A percentile compares a stretch with the other conserved stretches of the same genome.
phyloP scores from a whole-genome alignment of 2,888 invertebrate genomes.

The Kuschelorhynchus macadamiae region DNA sequence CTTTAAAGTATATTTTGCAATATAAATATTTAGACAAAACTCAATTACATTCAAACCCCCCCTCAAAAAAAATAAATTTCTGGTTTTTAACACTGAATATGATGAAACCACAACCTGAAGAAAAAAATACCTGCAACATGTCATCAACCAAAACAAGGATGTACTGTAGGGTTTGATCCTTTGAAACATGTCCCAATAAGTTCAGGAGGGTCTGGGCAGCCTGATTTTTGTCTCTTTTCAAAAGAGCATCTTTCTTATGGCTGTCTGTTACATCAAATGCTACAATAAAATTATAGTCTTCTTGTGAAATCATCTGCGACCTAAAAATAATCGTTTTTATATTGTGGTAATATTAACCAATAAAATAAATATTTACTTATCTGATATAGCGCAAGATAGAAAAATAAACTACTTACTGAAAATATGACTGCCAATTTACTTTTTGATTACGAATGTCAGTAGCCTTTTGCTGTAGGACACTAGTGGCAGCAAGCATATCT shows the following conservation, averaged over 20 bases:
- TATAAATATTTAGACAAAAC: too few species aligned
- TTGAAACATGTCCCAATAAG: conserved; percentile 95
- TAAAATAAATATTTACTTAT: too few species aligned
- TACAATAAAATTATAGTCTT: conserved; percentile 94
- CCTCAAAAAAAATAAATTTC: too few species aligned
- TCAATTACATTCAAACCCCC: too few species aligned
- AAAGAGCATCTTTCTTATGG: conserved; percentile 77
- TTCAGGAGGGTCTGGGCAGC: conserved; percentile 96
- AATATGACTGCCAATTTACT: conserved; percentile 98
- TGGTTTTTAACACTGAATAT: too few species aligned
- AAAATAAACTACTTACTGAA: conserved; percentile 81
- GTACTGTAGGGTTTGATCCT: conserved; percentile 98
- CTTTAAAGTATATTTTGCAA: too few species aligned
- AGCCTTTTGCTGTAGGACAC: conserved; percentile 95
- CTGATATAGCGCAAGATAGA: too few species aligned
- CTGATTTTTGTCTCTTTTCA: conserved; percentile 77
- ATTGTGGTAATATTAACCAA: background rate
- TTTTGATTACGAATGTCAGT: conserved; percentile 91
- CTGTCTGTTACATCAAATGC: conserved; percentile 83
- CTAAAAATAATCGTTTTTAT: conserved; percentile 69
- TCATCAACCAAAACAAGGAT: conserved; percentile 98
- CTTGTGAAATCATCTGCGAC: conserved; percentile 97
- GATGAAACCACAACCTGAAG: too few species aligned
- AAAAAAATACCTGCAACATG: conserved; percentile 86
- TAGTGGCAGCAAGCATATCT: conserved; percentile 97